A percentile compares a stretch with the other conserved stretches of the same genome.
These are phyloP conservation scores for Ennomos quercinarius DNA, from an alignment of 2,888 invertebrate genomes.

Conservation along the genomic window DNA sequence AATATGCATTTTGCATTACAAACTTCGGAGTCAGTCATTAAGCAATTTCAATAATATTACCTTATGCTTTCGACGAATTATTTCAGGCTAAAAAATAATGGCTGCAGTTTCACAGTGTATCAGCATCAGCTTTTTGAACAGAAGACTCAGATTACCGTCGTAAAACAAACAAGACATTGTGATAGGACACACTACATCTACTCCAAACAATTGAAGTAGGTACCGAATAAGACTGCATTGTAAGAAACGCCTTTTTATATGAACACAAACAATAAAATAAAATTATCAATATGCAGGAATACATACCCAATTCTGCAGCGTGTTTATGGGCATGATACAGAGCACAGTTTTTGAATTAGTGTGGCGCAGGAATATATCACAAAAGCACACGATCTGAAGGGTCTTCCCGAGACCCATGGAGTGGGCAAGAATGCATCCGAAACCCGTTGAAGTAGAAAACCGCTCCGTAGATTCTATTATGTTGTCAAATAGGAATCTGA, in stretches of 20 bases:
- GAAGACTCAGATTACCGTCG: no score
- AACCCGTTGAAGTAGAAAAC: slow-evolving; percentile 94
- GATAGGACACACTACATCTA: no score
- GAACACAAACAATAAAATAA: no score
- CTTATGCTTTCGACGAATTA: no score
- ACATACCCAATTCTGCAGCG: slow-evolving; percentile 97
- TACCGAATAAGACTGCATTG: no score
- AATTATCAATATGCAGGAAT: not conserved
- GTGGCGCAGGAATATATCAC: slow-evolving; percentile 97
- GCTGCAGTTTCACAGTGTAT: no score
- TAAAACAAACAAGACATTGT: no score
- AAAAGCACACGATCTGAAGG: slow-evolving; percentile 97
- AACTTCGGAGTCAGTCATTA: not conserved
- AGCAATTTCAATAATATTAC: not conserved
- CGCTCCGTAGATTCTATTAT: slow-evolving; percentile 96
- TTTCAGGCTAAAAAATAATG: no score
- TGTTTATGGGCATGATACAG: slow-evolving; percentile 99
- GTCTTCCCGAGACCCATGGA: slow-evolving; percentile 99
- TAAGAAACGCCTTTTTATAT: no score
- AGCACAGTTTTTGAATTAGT: slow-evolving; percentile 95
- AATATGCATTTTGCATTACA: no score
- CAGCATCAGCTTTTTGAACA: no score
- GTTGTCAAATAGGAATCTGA: slow-evolving; percentile 98
- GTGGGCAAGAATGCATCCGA: slow-evolving; percentile 99
- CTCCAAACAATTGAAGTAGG: no score